Evolutionary conservation across 2,888 invertebrate species (phyloP).

Genomic region (Aromia moschata): DNA sequence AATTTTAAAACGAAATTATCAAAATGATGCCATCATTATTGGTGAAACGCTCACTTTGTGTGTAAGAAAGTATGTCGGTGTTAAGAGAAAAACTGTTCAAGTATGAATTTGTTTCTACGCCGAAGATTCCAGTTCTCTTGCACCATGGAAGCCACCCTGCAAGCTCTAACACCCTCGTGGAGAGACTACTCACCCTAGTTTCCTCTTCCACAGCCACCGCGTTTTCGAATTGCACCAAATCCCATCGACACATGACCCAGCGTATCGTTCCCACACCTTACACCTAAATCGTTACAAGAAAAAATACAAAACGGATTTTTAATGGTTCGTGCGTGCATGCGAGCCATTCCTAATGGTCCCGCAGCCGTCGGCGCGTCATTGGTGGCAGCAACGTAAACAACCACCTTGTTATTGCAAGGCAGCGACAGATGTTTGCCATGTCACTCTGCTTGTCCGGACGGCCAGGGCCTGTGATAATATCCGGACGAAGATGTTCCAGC

Average conservation of each 20-base stretch:
- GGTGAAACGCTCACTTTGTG: no score
- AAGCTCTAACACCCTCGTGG: no score
- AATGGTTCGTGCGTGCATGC: conserved; percentile 21
- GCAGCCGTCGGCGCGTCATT: conserved; percentile 21
- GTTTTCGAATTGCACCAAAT: conserved; percentile 1
- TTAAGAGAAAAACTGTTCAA: no score
- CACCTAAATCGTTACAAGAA: conserved; percentile 24
- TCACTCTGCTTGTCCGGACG: conserved; percentile 14
- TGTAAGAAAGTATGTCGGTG: no score
- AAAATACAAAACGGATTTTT: conserved; percentile 26
- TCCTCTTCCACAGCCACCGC: conserved; percentile 8
- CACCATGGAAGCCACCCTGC: no score
- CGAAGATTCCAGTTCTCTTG: no score
- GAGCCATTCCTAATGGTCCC: conserved; percentile 7
- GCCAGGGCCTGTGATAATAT: conserved; percentile 23
- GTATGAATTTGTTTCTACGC: no score
- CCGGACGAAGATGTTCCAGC: conserved; percentile 16
- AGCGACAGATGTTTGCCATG: conserved; percentile 40
- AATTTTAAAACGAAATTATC: no score
- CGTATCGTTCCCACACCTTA: conserved; percentile 19
- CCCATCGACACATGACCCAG: conserved; percentile 17
- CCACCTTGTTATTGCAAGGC: conserved; percentile 44
- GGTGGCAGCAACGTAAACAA: conserved; percentile 41
- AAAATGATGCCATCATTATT: no score
- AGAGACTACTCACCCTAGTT: no score